Base-by-base conservation (phyloP, 2,797 vertebrate genomes). In the Poeciliopsis gracilis region DNA sequence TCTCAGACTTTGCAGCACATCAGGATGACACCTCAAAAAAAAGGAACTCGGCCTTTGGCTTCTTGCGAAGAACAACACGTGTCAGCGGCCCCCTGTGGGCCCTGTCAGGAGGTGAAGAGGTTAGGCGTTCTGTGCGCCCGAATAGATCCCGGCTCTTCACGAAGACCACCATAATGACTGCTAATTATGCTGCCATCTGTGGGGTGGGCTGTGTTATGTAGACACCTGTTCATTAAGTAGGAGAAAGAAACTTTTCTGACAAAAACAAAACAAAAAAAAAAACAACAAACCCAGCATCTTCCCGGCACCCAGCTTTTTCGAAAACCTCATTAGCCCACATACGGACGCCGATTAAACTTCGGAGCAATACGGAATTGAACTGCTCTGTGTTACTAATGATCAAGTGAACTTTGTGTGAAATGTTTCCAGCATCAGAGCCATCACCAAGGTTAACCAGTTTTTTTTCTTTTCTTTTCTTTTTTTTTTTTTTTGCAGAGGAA, bases 151-250 rank as follows among this genome's bases (percentile, higher is more conserved):
- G 75, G 89, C 67, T 85, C 93, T 93, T 94, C 92, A 88, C 80
- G 81, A 85, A 92, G 93, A 92, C 93, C 92, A 92, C 93, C 93
- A 95, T 94, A 96, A 95, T 93, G 93, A 95, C 93, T 94, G 94
- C 94, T 95, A 95, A 95, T 96, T 95, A 95, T 91, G 81, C 89
- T 83, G 86, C 93, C 94, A 95, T 95, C 94, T 95, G 94, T 87
- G 91, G 91, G 93, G 92, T 93, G 91, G 93, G 87, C 93, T 93
- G 92, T 95, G 95, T 94, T 95, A 93, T 95, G 94, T 94, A 95
- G 94, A 95, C 94, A 95, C 94, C 94, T 95, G 94, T 95, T 95
- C 93, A 95, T 95, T 95, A 95, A 91, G 88, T 80, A 67, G 89
- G 80, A 86, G 79, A 89, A 89, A 90, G 91, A 93, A 93, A 94